These are phyloP conservation scores for Pygoscelis adeliae DNA, from an alignment of 2,113 vertebrate genomes.

Conservation along the genomic window DNA sequence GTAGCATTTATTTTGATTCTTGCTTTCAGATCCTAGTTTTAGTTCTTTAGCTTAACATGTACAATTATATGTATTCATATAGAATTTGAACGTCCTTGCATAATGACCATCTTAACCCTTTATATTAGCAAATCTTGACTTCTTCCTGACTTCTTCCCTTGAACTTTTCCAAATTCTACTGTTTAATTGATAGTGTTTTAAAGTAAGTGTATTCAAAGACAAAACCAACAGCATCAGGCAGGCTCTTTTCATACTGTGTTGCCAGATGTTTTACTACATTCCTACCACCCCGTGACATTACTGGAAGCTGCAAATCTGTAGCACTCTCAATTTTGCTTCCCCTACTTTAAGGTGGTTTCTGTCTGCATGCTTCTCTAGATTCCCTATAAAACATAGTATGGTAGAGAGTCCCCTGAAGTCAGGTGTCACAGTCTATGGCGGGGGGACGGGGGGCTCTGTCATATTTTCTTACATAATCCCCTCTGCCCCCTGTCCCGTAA, in stretches of 20 bases:
- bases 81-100: not conserved
- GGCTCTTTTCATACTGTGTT: not conserved
- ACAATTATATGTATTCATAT: not conserved
- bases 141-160: not conserved
- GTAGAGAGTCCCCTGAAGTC: not conserved
- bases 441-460: no score
- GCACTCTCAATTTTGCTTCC: not conserved
- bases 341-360: not conserved
- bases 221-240: not conserved
- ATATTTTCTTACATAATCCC: not conserved
- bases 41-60: not conserved
- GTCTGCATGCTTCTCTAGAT: not conserved
- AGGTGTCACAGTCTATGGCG: not conserved
- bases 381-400: not conserved
- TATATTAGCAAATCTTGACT: not conserved
- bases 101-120: not conserved
- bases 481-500: not conserved
- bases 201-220: not conserved
- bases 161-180: not conserved
- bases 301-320: not conserved
- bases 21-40: not conserved
- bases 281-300: not conserved
- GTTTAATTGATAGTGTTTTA: not conserved
- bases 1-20: not conserved
- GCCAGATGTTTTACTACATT: not conserved